Evolutionary conservation across 2,113 vertebrate species (phyloP).

Genomic region (Python bivittatus): DNA sequence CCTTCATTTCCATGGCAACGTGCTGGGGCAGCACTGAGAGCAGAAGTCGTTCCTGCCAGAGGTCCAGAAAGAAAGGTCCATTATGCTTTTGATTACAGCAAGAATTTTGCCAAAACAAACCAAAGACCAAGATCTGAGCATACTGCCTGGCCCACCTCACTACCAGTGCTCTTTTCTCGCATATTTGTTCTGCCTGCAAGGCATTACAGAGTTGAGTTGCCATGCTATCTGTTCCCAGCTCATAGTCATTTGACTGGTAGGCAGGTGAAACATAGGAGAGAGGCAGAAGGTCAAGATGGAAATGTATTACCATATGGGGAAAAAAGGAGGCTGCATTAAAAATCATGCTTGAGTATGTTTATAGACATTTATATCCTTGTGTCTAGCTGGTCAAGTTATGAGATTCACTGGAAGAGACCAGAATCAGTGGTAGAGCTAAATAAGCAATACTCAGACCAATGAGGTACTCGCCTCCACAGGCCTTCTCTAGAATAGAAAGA

Average conservation of each 20-base stretch:
- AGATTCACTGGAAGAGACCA: background rate
- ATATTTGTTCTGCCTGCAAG: background rate
- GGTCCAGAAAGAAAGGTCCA: slow-evolving; percentile 17
- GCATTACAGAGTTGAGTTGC: background rate
- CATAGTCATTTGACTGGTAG: background rate
- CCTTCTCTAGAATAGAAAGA: background rate
- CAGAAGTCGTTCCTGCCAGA: slow-evolving; percentile 89
- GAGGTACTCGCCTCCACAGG: background rate
- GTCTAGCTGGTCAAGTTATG: background rate
- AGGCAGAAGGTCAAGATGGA: background rate
- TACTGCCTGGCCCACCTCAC: background rate
- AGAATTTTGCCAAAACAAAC: background rate
- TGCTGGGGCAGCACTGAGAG: slow-evolving; percentile 94
- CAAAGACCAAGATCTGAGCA: background rate
- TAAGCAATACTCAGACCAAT: background rate
- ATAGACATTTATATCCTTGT: background rate
- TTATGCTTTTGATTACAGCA: background rate
- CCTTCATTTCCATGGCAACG: slow-evolving; percentile 99
- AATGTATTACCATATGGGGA: background rate
- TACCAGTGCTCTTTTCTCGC: background rate
- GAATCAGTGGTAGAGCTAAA: background rate
- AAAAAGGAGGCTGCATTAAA: background rate
- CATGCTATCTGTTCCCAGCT: background rate
- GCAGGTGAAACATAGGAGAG: background rate
- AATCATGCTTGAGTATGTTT: background rate